phyloP scores from a whole-genome alignment of 2,113 vertebrate genomes.

The Psephotus haematonotus region DNA sequence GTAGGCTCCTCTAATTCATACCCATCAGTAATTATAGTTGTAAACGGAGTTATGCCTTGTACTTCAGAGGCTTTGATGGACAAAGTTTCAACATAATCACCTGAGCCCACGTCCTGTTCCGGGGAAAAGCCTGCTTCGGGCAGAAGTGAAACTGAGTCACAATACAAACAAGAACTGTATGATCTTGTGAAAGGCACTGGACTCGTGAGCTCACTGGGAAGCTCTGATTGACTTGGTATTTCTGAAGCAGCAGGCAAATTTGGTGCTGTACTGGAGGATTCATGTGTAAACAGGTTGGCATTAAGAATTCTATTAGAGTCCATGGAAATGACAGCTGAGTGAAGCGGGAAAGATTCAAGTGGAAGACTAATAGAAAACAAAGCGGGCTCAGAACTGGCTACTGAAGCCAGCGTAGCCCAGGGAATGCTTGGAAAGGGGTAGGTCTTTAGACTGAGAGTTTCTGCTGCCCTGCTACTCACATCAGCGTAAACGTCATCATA shows the following conservation, averaged over 20 bases:
- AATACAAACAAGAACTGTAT: conserved; percentile 64
- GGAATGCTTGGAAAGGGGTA: not conserved
- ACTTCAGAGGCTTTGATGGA: conserved; percentile 69
- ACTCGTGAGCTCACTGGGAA: conserved; percentile 62
- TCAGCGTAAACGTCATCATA: not conserved
- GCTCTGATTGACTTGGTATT: not conserved
- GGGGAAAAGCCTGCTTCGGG: conserved; percentile 71
- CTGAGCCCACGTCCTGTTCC: conserved; percentile 85
- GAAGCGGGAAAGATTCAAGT: not conserved
- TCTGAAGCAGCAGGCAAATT: conserved; percentile 27
- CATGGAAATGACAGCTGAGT: not conserved
- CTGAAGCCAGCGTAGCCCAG: not conserved
- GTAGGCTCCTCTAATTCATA: conserved; percentile 81
- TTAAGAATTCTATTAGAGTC: not conserved
- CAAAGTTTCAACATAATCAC: conserved; percentile 84
- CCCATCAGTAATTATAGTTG: conserved; percentile 70
- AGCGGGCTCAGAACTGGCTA: not conserved
- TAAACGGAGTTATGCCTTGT: conserved; percentile 67
- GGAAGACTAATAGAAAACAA: conserved; percentile 22
- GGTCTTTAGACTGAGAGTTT: not conserved
- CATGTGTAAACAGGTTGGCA: conserved; percentile 42
- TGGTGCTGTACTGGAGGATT: not conserved
- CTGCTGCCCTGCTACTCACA: not conserved
- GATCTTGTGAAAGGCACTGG: conserved; percentile 72
- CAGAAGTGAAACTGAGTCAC: conserved; percentile 71